Conservation (phyloP, 2,888 invertebrate species). For the Marasmarcha lunaedactyla region DNA sequence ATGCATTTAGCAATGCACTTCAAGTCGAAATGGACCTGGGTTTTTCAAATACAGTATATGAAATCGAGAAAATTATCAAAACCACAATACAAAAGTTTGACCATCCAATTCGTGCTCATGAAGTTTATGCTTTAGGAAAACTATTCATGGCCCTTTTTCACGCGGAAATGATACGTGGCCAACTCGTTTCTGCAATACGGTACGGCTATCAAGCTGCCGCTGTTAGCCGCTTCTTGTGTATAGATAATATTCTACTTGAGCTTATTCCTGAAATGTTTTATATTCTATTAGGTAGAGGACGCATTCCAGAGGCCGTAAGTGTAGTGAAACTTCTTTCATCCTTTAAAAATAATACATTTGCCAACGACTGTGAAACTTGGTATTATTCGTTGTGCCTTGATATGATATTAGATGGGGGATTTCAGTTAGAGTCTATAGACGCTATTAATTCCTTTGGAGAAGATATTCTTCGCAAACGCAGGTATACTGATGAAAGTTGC, state of each 20-base stretch:
- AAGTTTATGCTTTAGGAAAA: conserved; percentile 53
- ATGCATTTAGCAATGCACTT: conserved; percentile 54
- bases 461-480: conserved; percentile 30
- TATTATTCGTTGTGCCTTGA: conserved; percentile 72
- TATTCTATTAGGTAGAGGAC: conserved; percentile 43
- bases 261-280: conserved; percentile 58
- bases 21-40: conserved; percentile 53
- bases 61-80: conserved; percentile 41
- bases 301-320: conserved; percentile 61
- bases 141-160: conserved; percentile 51
- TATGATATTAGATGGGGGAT: conserved; percentile 67
- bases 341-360: conserved; percentile 7
- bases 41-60: conserved; percentile 33
- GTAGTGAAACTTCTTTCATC: conserved; percentile 30
- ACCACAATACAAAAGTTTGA: conserved; percentile 29
- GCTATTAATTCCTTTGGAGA: conserved; percentile 52
- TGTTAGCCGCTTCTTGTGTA: conserved; percentile 49
- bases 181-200: conserved; percentile 34
- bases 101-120: conserved; percentile 42
- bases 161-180: conserved; percentile 40
- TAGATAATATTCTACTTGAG: conserved; percentile 42
- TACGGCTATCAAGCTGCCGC: conserved; percentile 50
- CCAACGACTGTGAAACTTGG: conserved; percentile 48
- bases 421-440: conserved; percentile 57
- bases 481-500: conserved; percentile 24